phyloP scores from a whole-genome alignment of 2,113 vertebrate species.

The Crotalus helleri region DNA sequence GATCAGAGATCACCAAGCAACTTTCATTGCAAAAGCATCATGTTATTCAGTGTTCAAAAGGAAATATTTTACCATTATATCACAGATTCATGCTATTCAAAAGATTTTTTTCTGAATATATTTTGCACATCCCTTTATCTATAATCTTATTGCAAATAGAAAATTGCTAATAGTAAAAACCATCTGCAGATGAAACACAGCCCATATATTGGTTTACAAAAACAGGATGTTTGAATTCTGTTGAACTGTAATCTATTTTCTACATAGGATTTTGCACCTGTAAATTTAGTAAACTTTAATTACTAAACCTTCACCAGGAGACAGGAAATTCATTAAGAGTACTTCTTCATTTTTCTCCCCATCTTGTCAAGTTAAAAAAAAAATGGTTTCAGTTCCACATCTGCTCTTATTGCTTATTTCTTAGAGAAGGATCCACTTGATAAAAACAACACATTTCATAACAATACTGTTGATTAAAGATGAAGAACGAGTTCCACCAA shows the following conservation, averaged over 20 bases:
- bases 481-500: neutral
- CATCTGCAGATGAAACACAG: constrained; percentile 32
- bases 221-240: neutral
- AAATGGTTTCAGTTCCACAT: neutral
- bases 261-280: constrained; percentile 14
- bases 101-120: neutral
- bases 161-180: neutral
- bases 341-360: neutral
- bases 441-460: neutral
- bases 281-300: neutral
- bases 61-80: neutral
- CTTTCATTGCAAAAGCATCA: constrained; percentile 10
- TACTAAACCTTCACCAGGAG: neutral
- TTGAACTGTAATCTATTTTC: constrained; percentile 10
- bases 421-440: constrained; percentile 15
- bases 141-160: neutral
- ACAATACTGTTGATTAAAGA: neutral
- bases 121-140: neutral
- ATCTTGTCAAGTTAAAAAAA: constrained; percentile 28
- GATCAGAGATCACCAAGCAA: constrained; percentile 18
- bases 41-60: neutral
- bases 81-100: neutral
- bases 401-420: neutral
- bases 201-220: constrained; percentile 10
- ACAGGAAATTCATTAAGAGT: constrained; percentile 19